phyloP scores from a whole-genome alignment of 2,797 vertebrate species.

The Ctenopoma multispine region DNA sequence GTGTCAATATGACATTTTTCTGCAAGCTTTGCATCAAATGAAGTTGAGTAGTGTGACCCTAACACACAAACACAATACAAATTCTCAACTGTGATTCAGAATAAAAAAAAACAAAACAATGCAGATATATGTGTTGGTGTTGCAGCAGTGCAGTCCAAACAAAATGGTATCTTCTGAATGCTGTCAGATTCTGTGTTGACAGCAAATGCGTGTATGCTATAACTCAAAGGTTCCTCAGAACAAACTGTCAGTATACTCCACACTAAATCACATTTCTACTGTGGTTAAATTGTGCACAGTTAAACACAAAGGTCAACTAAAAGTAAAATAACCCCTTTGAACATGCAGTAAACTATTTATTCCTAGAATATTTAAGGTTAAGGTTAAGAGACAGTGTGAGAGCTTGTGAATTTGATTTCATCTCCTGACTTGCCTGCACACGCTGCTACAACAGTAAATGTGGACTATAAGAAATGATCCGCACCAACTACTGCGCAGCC shows the following conservation, averaged over 20 bases:
- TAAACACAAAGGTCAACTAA: background rate
- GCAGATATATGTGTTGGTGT: background rate
- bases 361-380: no score
- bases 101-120: background rate
- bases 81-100: background rate
- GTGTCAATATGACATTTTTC: constrained; percentile 12
- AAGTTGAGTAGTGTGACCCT: background rate
- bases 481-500: constrained; percentile 21
- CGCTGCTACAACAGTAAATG: background rate
- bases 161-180: background rate
- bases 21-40: background rate
- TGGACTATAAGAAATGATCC: constrained; percentile 4
- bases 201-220: background rate
- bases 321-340: no score
- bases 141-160: background rate
- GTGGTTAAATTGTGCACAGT: background rate
- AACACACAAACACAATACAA: background rate
- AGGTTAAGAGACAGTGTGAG: no score
- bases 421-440: background rate
- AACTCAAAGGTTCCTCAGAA: background rate
- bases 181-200: no score
- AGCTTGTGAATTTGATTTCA: background rate
- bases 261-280: background rate
- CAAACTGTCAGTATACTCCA: background rate
- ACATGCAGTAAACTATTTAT: no score